Evolutionary conservation across 2,888 invertebrate species (phyloP).

Genomic region (Pantelozetes paolii): DNA sequence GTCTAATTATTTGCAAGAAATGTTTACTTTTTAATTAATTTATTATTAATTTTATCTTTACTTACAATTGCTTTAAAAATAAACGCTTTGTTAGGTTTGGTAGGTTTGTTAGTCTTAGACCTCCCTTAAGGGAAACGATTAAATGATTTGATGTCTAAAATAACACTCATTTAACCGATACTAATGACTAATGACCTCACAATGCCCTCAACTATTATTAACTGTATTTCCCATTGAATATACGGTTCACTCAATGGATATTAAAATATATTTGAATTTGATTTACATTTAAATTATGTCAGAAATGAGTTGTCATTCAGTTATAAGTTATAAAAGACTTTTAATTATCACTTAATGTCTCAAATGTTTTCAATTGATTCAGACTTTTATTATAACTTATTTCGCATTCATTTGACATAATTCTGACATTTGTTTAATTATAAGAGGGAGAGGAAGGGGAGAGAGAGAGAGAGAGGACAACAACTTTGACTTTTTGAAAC

Average conservation of each 20-base stretch:
- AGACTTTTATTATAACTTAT: background rate
- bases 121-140: conserved; percentile 12
- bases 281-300: background rate
- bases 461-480: background rate
- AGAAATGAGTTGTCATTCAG: background rate
- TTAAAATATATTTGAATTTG: background rate
- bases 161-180: background rate
- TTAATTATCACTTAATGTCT: background rate
- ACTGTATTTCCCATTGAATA: background rate
- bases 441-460: background rate
- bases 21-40: background rate
- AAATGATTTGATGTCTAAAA: background rate
- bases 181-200: conserved; percentile 20
- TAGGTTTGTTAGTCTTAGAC: background rate
- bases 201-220: background rate
- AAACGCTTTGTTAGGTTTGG: background rate
- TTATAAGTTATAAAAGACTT: background rate
- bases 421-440: background rate
- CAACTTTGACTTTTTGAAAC: background rate
- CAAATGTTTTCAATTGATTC: background rate
- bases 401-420: too few species aligned
- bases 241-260: background rate
- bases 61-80: background rate
- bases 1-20: background rate
- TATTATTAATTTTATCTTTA: background rate